Conservation (phyloP, 2,113 vertebrate genomes). For the Gymnogyps californianus region DNA sequence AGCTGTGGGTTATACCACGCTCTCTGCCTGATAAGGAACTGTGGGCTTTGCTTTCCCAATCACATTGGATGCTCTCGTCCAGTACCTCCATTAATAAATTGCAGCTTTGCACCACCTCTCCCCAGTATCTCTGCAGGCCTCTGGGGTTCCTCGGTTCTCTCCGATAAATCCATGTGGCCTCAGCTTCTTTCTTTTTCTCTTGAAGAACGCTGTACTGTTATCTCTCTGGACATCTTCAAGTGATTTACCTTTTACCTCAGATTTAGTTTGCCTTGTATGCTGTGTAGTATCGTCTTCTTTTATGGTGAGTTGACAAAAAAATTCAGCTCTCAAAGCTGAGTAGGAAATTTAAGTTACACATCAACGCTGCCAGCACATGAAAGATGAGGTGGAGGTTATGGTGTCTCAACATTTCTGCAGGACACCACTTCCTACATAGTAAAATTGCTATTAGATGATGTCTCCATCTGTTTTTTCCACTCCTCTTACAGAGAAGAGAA, state of each 20-base stretch:
- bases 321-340: neutral
- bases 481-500: neutral
- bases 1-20: neutral
- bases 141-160: neutral
- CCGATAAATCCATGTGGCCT: neutral
- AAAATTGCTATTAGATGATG: neutral
- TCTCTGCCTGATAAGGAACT: neutral
- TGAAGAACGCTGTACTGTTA: neutral
- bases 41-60: neutral
- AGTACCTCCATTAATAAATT: neutral
- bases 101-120: neutral
- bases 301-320: neutral
- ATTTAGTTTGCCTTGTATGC: neutral
- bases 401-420: neutral
- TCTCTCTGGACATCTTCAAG: neutral
- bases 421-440: neutral
- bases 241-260: neutral
- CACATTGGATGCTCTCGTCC: neutral
- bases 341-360: neutral
- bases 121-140: neutral
- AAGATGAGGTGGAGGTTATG: neutral
- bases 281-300: neutral
- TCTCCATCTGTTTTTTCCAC: neutral
- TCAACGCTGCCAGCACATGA: neutral
- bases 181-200: neutral